phyloP scores from a whole-genome alignment of 2,113 vertebrate species.

The Micromys minutus region DNA sequence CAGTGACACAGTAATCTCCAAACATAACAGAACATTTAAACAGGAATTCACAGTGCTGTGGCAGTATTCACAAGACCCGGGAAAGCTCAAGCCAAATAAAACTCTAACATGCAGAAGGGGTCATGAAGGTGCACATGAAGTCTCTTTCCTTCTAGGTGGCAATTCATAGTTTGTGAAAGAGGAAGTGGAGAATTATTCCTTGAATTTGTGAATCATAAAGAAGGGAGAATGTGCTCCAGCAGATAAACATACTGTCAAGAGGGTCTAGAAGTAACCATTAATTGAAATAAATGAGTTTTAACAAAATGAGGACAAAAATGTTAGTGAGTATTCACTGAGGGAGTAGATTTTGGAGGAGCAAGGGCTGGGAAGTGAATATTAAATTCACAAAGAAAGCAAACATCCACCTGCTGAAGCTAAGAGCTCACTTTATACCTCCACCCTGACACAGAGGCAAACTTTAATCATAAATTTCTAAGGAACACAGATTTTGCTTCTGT shows the following conservation, averaged over 20 bases:
- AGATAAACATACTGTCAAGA: neutral
- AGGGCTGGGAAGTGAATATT: neutral
- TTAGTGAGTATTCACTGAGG: neutral
- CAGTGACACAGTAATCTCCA: neutral
- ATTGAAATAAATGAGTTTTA: neutral
- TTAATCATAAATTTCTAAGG: neutral
- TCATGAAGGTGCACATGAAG: neutral
- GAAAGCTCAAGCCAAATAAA: neutral
- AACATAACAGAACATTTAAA: neutral
- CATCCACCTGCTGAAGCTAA: neutral
- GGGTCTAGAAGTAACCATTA: neutral
- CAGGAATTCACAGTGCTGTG: neutral
- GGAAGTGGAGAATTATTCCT: neutral
- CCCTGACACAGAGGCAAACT: too few species aligned
- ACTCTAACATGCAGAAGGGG: neutral
- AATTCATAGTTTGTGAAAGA: neutral
- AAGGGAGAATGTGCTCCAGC: too few species aligned
- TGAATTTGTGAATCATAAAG: neutral
- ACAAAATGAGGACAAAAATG: neutral
- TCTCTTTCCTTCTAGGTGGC: too few species aligned
- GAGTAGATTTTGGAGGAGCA: neutral
- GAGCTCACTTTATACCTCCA: neutral
- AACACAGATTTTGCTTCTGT: neutral
- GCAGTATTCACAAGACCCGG: neutral
- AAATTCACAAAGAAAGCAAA: neutral